These are phyloP conservation scores for Chelonia mydas DNA, from an alignment of 2,797 vertebrate genomes.

Conservation along the genomic window DNA sequence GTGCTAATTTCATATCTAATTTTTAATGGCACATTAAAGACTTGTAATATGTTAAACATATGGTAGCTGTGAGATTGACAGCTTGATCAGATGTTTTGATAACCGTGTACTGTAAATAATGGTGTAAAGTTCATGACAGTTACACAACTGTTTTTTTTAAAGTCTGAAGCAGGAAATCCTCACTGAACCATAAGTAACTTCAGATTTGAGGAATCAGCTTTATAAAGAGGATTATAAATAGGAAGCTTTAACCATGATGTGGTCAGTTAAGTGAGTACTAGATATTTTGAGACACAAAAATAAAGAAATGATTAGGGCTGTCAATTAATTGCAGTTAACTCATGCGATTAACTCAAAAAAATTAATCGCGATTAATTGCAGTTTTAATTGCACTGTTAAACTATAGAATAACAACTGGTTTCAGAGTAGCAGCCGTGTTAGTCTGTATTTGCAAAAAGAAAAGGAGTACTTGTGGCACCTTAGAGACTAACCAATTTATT, in stretches of 20 bases:
- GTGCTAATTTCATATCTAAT: neutral
- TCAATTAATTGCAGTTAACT: too few relatives aligned
- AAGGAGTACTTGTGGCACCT: too few relatives aligned
- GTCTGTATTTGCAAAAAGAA: too few relatives aligned
- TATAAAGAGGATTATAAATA: neutral
- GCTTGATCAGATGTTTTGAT: neutral
- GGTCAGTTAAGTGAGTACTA: constrained; percentile 27
- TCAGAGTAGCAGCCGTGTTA: too few relatives aligned
- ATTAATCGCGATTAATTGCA: too few relatives aligned
- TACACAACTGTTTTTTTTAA: neutral
- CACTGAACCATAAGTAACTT: neutral
- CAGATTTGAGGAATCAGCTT: constrained; percentile 12
- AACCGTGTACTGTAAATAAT: neutral
- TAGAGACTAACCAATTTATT: too few relatives aligned
- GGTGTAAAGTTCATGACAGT: constrained; percentile 35
- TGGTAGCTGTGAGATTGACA: neutral
- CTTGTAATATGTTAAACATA: neutral
- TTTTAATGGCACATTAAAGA: constrained; percentile 20
- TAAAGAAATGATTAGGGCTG: neutral
- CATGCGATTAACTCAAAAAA: too few relatives aligned
- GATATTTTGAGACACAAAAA: neutral
- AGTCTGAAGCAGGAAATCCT: neutral
- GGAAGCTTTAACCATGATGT: neutral
- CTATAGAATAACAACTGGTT: too few relatives aligned
- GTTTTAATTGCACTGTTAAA: too few relatives aligned